Conservation (phyloP, 2,113 vertebrate genomes). For the Pomatorhinus ruficollis region DNA sequence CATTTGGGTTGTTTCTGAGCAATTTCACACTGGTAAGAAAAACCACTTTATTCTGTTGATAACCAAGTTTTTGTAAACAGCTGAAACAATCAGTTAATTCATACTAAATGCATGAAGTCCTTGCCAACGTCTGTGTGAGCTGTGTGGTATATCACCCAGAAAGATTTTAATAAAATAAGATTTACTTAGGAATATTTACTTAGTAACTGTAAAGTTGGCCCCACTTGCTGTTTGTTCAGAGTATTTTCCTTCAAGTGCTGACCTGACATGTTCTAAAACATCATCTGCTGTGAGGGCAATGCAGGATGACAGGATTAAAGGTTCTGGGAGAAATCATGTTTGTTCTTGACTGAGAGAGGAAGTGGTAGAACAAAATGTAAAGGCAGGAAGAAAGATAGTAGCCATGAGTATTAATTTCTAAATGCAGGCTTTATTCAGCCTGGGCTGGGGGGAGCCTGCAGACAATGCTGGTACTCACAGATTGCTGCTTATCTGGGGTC, state of each 20-base stretch:
- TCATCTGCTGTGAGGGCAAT: neutral
- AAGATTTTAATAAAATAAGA: neutral
- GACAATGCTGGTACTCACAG: neutral
- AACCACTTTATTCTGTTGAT: neutral
- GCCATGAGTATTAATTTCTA: neutral
- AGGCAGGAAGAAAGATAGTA: neutral
- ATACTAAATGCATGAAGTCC: neutral
- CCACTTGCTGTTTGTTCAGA: neutral
- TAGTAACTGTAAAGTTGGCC: neutral
- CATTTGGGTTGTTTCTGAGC: neutral
- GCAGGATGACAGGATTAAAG: constrained; percentile 10
- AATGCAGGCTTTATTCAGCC: neutral
- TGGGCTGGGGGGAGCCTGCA: neutral
- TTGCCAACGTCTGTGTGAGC: neutral
- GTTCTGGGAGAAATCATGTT: constrained; percentile 7
- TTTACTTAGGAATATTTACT: neutral
- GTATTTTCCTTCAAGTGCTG: neutral
- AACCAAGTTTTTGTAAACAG: neutral
- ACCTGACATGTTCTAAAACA: constrained; percentile 1
- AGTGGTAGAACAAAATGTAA: neutral
- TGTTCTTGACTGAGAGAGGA: constrained; percentile 25
- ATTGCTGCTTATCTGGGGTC: neutral
- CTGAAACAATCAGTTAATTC: neutral
- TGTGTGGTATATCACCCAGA: neutral
- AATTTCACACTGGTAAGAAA: neutral